Conservation (phyloP, 2,888 invertebrate genomes). For the Helleia helle region DNA sequence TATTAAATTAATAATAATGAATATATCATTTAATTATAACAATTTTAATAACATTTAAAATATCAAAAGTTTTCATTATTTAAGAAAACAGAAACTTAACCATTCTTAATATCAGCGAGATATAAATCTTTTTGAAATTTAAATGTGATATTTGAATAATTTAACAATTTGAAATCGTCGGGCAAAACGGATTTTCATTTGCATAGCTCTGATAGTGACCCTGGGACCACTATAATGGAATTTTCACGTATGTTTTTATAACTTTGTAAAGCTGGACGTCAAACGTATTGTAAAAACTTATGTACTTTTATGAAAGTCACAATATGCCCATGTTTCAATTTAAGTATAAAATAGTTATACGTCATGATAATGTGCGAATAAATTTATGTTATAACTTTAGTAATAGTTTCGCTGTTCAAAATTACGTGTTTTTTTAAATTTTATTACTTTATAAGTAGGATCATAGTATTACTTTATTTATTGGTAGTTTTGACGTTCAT, state of each 20-base stretch:
- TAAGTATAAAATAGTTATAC: too few species aligned
- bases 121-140: conserved; percentile 37
- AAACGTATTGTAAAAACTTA: conserved; percentile 1
- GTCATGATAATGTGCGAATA: too few species aligned
- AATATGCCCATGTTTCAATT: too few species aligned
- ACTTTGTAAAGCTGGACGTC: conserved; percentile 15
- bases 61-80: conserved; percentile 4
- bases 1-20: too few species aligned
- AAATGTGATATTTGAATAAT: conserved; percentile 49
- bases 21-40: conserved; percentile 3
- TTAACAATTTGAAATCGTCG: conserved; percentile 42
- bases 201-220: conserved; percentile 32
- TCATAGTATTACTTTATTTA: too few species aligned
- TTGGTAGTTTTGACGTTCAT: too few species aligned
- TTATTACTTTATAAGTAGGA: too few species aligned
- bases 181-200: conserved; percentile 27
- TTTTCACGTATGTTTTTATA: conserved; percentile 27
- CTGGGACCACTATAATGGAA: conserved; percentile 20
- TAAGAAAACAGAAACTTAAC: not conserved
- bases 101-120: conserved; percentile 13
- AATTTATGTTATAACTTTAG: too few species aligned
- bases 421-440: too few species aligned
- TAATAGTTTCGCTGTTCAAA: too few species aligned
- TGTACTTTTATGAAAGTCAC: conserved; percentile 11
- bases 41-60: not conserved